Base-by-base conservation (phyloP, 2,797 vertebrate genomes). In the Prunella strophiata region DNA sequence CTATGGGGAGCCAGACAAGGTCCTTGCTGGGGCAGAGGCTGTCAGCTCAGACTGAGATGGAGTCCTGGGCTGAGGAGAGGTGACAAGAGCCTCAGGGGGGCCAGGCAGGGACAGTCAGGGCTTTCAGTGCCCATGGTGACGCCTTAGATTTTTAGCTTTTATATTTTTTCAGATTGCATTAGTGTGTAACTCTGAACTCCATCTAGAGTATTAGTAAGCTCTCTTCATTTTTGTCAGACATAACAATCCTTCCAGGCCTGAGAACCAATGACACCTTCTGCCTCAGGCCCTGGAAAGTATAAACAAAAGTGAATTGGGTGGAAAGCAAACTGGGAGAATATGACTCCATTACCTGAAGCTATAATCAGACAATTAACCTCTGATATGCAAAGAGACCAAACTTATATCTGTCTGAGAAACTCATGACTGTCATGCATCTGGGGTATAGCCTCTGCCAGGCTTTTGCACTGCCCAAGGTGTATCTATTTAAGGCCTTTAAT, bases 241-340 rank as follows among this genome's bases (percentile, higher is more conserved):
- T 43, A 43, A 30, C 16, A 43, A 52, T 23, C 12, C 47, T 34
- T 52, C 25, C 59, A 63, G 38, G 38, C 12, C 38, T 43, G 74
- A 34, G 12, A 43, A 23, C 16, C 7, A 51, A 62, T 14, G 18
- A n/a, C 2, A 22, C 8, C 23, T 26, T n/a, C 58, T 62, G 73
- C 32, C 38, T 52, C 32, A 52, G 12, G 16, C 48, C 16, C 26
- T 2, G 0, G 9, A 23, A 63, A 43, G 32, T 34, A 43, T 43
- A 43, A 52, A 52, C 12, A 34, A 43, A 52, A 19, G 16, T 36
- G 11, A 22, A 9, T 52, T 1, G 0, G 21, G 12, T 1, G 3
- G n/a, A 59, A 47, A 48, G 27, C 32, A 43, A 63, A 29, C 16
- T 0, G 1, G 19, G 19, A 32, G 10, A 34, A 34, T 52, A 30